Conservation (phyloP, 2,797 vertebrate species). For the Sebastiscus tertius region DNA sequence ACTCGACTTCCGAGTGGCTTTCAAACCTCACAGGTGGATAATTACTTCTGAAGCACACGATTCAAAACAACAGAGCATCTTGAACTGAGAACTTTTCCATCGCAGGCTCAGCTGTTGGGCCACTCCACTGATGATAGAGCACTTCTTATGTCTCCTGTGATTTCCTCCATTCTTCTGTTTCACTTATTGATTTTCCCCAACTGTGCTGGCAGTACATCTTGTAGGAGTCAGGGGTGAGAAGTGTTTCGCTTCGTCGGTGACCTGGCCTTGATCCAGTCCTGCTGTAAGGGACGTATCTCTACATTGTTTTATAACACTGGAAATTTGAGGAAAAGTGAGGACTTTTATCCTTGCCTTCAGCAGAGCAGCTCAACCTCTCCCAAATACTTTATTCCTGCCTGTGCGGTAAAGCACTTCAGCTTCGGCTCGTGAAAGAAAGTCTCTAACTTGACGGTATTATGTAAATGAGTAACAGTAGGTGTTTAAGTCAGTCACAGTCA, state of each 20-base stretch:
- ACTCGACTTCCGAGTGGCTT: not conserved
- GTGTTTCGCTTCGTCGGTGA: not conserved
- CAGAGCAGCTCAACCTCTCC: not conserved
- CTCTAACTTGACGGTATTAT: not conserved
- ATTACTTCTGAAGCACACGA: not conserved
- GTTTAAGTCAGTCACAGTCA: not conserved
- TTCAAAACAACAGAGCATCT: not conserved
- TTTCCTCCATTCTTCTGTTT: constrained; percentile 16
- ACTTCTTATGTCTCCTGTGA: not conserved
- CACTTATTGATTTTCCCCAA: constrained; percentile 32
- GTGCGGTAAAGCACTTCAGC: not conserved
- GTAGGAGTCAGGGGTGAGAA: not conserved
- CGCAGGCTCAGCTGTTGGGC: not conserved
- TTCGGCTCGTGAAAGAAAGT: not conserved
- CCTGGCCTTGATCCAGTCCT: not conserved
- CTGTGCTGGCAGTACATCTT: constrained; percentile 18
- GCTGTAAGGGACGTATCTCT: not conserved
- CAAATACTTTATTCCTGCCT: not conserved
- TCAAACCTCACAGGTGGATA: not conserved
- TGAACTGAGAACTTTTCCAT: not conserved
- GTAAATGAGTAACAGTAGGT: not conserved
- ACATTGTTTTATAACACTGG: not conserved
- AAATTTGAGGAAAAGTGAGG: not conserved
- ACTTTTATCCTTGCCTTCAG: not conserved
- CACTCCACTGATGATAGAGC: not conserved